phyloP scores from a whole-genome alignment of 1,140 invertebrate genomes.

The Asobara japonica region DNA sequence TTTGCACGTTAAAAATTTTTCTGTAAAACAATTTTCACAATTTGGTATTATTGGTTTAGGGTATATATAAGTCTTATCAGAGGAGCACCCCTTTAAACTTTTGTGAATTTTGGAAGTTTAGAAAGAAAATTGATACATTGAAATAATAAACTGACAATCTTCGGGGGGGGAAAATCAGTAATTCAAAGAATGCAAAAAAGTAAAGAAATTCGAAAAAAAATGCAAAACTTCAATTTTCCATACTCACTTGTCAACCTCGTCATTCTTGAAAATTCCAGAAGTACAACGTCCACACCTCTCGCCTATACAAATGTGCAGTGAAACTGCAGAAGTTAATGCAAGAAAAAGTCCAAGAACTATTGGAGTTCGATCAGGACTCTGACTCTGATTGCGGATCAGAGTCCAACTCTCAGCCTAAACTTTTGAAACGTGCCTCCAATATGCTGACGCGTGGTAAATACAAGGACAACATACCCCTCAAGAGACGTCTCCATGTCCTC shows the following conservation, averaged over 20 bases:
- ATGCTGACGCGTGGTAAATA: conserved; percentile 68
- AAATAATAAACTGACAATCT: too few relatives aligned
- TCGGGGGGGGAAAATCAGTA: too few relatives aligned
- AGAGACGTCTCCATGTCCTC: conserved; percentile 78
- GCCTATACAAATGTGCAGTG: conserved; percentile 87
- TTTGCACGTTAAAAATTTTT: too few relatives aligned
- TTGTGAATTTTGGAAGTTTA: too few relatives aligned
- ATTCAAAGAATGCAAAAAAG: too few relatives aligned
- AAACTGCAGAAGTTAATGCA: conserved; percentile 87
- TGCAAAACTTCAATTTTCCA: too few relatives aligned
- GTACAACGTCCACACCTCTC: conserved; percentile 90
- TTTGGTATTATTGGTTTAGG: too few relatives aligned
- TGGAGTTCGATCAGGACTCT: conserved; percentile 78
- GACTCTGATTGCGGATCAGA: conserved; percentile 69
- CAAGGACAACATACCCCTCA: conserved; percentile 74
- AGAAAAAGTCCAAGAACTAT: conserved; percentile 83
- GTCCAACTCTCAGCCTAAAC: conserved; percentile 58
- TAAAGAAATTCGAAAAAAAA: too few relatives aligned
- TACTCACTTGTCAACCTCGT: not conserved
- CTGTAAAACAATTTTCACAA: too few relatives aligned
- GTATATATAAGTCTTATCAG: too few relatives aligned
- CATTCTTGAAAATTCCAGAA: conserved; percentile 55
- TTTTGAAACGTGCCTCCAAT: conserved; percentile 67
- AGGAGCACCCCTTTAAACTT: too few relatives aligned
- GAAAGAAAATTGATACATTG: too few relatives aligned